phyloP scores from a whole-genome alignment of 2,888 invertebrate species.

The Prosopocoilus inquinatus region DNA sequence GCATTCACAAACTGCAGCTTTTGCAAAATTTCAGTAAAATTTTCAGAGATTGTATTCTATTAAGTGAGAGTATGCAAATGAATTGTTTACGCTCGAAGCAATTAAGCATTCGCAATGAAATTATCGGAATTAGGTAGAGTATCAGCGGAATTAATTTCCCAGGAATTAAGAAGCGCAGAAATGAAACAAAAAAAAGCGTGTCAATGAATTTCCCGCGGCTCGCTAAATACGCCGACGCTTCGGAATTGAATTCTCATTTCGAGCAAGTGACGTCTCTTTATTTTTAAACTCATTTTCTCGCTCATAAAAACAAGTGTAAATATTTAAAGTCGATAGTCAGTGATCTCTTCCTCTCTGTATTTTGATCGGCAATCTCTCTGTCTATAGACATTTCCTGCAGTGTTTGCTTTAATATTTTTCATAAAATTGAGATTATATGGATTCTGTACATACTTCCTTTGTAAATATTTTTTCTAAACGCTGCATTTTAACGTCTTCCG shows the following conservation, averaged over 20 bases:
- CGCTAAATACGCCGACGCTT: too few species aligned
- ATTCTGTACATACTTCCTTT: constrained; percentile 46
- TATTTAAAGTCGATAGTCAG: constrained; percentile 50
- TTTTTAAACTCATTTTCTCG: constrained; percentile 44
- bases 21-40: too few species aligned
- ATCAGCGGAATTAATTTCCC: too few species aligned
- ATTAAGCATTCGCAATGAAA: too few species aligned
- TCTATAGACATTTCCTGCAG: constrained; percentile 50
- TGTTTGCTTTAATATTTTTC: constrained; percentile 52
- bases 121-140: too few species aligned
- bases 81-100: too few species aligned
- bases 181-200: too few species aligned
- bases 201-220: too few species aligned
- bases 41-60: too few species aligned
- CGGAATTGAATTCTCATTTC: constrained; percentile 35
- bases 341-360: constrained; percentile 47
- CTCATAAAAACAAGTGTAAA: constrained; percentile 47
- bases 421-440: constrained; percentile 52
- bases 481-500: constrained; percentile 30
- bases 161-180: too few species aligned
- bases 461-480: constrained; percentile 46
- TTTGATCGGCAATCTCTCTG: constrained; percentile 51
- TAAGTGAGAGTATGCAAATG: too few species aligned
- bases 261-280: constrained; percentile 36
- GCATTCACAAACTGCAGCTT: too few species aligned